A percentile compares a stretch with the other conserved stretches of the same genome.
Conservation (phyloP, 2,888 invertebrate species). For the Embidobia sp. region DNA sequence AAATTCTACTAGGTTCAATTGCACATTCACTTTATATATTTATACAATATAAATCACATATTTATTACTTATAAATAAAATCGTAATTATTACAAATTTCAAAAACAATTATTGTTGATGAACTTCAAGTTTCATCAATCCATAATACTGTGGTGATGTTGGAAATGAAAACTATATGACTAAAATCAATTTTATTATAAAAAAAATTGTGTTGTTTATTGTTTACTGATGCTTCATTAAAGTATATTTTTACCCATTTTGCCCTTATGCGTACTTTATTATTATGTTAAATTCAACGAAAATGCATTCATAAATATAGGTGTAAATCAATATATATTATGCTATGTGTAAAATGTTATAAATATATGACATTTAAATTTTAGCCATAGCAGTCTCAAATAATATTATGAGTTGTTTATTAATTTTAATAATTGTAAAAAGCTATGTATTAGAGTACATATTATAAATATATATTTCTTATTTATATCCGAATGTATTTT, state of each 20-base stretch:
- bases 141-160: conserved; percentile 1
- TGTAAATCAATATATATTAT: conserved; percentile 61
- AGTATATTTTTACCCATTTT: conserved; percentile 28
- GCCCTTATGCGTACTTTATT: conserved; percentile 35
- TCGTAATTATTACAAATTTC: conserved; percentile 20
- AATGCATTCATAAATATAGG: conserved; percentile 50
- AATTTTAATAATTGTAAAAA: conserved; percentile 53
- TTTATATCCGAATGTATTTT: conserved; percentile 54
- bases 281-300: conserved; percentile 24
- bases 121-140: conserved; percentile 8
- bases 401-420: conserved; percentile 41
- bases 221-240: not conserved
- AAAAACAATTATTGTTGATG: conserved; percentile 8
- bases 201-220: too few relatives aligned
- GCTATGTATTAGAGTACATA: conserved; percentile 58
- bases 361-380: conserved; percentile 72
- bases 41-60: conserved; percentile 42
- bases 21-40: conserved; percentile 51
- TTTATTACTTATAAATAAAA: conserved; percentile 31
- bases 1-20: conserved; percentile 40
- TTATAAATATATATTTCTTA: conserved; percentile 60
- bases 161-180: not conserved
- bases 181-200: too few relatives aligned
- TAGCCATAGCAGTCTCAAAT: conserved; percentile 73
- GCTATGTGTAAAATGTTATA: conserved; percentile 72